Evolutionary conservation across 2,113 vertebrate genomes (phyloP).

Genomic region (Muntiacus muntjak): DNA sequence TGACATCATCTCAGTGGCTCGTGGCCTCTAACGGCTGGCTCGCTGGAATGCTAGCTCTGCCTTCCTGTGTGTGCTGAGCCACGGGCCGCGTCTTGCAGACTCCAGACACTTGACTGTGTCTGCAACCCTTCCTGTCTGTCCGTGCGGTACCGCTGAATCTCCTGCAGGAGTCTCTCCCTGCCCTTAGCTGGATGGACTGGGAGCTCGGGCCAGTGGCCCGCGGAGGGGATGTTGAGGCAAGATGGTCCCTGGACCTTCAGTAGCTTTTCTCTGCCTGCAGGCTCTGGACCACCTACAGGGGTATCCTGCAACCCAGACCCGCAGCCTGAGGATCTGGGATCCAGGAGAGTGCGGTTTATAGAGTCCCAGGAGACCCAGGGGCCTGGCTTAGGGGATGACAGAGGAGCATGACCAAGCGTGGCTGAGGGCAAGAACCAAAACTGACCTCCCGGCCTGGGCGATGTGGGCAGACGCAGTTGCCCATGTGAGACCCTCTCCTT

Average conservation of each 20-base stretch:
- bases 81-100: background rate
- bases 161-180: background rate
- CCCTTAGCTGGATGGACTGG: accelerated
- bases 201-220: accelerated
- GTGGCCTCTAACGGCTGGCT: accelerated
- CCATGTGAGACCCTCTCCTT: accelerated
- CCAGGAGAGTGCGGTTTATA: background rate
- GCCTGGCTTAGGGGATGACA: accelerated
- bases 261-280: accelerated
- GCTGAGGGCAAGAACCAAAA: accelerated
- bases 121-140: background rate
- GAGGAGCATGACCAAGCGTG: background rate
- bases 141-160: accelerated
- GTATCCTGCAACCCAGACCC: accelerated
- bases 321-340: background rate
- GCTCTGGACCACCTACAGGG: background rate
- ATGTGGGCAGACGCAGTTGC: accelerated
- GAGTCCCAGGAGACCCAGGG: background rate
- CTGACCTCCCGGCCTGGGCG: background rate
- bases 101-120: background rate
- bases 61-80: background rate
- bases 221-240: background rate
- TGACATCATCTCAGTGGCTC: background rate
- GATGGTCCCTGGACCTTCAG: background rate
- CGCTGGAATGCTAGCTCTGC: background rate